Conservation (phyloP, 2,113 vertebrate genomes). For the Ondatra zibethicus region DNA sequence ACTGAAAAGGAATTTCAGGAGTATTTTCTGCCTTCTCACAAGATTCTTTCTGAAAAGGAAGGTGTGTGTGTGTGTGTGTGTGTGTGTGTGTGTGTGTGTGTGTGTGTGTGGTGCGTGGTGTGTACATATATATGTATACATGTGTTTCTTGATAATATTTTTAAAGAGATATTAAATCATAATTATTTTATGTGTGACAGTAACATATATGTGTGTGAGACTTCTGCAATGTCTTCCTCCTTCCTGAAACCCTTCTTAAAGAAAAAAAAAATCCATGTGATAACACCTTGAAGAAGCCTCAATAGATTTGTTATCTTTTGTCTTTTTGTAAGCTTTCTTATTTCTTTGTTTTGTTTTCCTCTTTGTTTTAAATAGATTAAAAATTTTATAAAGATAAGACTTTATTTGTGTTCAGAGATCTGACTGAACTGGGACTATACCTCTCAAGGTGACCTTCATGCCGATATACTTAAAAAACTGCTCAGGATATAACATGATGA, state of each 20-base stretch:
- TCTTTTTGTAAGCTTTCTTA: neutral
- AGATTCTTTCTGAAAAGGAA: neutral
- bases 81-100: too few species aligned
- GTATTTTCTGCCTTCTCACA: neutral
- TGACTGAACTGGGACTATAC: fast-evolving
- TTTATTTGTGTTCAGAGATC: neutral
- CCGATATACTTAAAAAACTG: neutral
- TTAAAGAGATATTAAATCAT: neutral
- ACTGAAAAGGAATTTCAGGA: neutral
- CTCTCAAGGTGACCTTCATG: neutral
- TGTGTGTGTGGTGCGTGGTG: too few species aligned
- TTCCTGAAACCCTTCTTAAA: neutral
- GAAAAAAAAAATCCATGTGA: neutral
- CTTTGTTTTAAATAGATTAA: neutral
- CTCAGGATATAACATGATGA: neutral
- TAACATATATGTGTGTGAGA: neutral
- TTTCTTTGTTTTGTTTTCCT: neutral
- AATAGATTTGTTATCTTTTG: neutral
- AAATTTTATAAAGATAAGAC: neutral
- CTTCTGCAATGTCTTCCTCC: neutral
- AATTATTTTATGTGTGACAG: neutral
- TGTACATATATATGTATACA: too few species aligned
- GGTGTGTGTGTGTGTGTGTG: fast-evolving
- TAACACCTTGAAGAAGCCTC: fast-evolving
- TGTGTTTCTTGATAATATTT: neutral